Evolutionary conservation across 2,797 vertebrate species (phyloP).

Genomic region (Lycodopsis pacificus): DNA sequence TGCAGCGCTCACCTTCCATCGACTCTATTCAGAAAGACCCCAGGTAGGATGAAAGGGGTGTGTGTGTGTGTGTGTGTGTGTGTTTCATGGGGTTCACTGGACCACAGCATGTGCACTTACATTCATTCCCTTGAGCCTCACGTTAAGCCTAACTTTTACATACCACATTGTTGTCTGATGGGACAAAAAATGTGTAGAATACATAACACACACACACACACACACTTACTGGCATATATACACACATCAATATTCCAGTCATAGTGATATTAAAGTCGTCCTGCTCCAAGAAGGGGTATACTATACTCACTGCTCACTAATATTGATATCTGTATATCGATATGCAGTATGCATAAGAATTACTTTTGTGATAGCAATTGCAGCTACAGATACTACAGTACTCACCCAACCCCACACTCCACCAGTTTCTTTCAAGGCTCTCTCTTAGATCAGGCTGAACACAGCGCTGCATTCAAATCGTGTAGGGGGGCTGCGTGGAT

Average conservation of each 20-base stretch:
- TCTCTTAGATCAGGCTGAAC: constrained; percentile 1
- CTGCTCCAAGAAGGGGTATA: neutral
- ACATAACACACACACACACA: neutral
- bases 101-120: neutral
- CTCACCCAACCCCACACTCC: neutral
- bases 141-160: neutral
- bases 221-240: neutral
- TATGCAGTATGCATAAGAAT: neutral
- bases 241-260: constrained; percentile 16
- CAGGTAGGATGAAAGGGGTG: constrained; percentile 86
- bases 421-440: neutral
- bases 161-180: neutral
- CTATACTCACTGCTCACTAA: neutral
- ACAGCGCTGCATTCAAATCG: neutral
- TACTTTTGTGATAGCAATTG: neutral
- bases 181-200: neutral
- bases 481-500: neutral
- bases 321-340: neutral
- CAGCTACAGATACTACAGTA: neutral
- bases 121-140: neutral
- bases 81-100: neutral
- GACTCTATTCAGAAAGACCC: constrained; percentile 99
- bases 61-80: constrained; percentile 10
- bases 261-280: neutral
- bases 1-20: constrained; percentile 97